phyloP scores from a whole-genome alignment of 1,140 invertebrate genomes.

The Drosophila sp. region DNA sequence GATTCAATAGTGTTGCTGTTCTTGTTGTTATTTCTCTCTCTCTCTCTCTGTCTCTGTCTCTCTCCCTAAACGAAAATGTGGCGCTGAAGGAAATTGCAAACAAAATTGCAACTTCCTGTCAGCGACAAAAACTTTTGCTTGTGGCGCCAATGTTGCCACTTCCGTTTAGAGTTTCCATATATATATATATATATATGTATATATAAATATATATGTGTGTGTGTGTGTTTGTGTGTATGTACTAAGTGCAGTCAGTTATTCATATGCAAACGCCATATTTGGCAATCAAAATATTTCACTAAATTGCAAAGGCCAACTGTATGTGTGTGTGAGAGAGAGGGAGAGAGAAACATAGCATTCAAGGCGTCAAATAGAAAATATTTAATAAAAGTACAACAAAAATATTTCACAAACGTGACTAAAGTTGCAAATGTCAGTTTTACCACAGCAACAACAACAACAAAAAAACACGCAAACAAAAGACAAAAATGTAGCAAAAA shows the following conservation, averaged over 20 bases:
- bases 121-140: slow-evolving; percentile 81
- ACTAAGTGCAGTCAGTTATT: slow-evolving; percentile 78
- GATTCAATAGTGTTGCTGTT: slow-evolving; percentile 26
- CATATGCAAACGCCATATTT: slow-evolving; percentile 78
- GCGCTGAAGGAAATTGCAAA: slow-evolving; percentile 79
- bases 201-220: slow-evolving; percentile 3
- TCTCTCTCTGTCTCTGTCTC: neutral
- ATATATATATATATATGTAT: neutral
- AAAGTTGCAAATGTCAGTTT: slow-evolving; percentile 35
- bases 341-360: slow-evolving; percentile 30
- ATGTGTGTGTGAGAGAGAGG: neutral
- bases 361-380: slow-evolving; percentile 65
- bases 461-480: neutral
- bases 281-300: slow-evolving; percentile 81
- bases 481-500: slow-evolving; percentile 10
- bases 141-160: slow-evolving; percentile 79
- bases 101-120: slow-evolving; percentile 82
- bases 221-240: slow-evolving; percentile 26
- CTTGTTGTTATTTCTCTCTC: slow-evolving; percentile 31
- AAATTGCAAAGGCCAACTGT: slow-evolving; percentile 63
- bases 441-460: slow-evolving; percentile 28
- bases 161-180: slow-evolving; percentile 61
- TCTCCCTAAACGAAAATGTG: slow-evolving; percentile 56
- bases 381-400: slow-evolving; percentile 70
- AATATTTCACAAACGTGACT: slow-evolving; percentile 72